A percentile compares a stretch with the other conserved stretches of the same genome.
phyloP scores from a whole-genome alignment of 2,113 vertebrate genomes.

The Pelmatolapia mariae region DNA sequence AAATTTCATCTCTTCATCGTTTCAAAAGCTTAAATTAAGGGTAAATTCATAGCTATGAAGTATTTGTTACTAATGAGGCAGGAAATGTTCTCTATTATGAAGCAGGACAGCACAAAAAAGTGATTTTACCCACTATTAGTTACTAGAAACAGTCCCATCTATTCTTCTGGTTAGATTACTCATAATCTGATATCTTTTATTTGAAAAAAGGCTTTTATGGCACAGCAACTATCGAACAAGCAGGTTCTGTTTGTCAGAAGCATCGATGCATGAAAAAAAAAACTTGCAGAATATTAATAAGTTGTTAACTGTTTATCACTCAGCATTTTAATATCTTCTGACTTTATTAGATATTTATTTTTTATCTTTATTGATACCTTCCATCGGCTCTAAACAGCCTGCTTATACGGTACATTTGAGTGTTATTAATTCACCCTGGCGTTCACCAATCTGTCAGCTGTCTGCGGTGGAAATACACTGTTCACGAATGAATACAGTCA shows the following conservation, averaged over 20 bases:
- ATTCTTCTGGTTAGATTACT: not conserved
- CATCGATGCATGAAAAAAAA: fast-evolving
- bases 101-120: not conserved
- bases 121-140: not conserved
- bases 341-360: not conserved
- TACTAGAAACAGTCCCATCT: not conserved
- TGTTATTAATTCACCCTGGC: not conserved
- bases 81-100: not conserved
- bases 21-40: not conserved
- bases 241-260: not conserved
- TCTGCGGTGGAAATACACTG: not conserved
- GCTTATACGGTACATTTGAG: not conserved
- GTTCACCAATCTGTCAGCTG: not conserved
- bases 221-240: not conserved
- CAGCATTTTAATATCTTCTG: not conserved
- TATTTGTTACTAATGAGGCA: not conserved
- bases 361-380: not conserved
- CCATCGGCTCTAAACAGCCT: not conserved
- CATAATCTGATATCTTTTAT: not conserved
- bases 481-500: not conserved
- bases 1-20: not conserved
- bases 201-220: not conserved
- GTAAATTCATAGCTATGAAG: not conserved
- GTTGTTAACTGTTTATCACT: not conserved
- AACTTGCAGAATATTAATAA: not conserved